phyloP scores from a whole-genome alignment of 2,888 invertebrate species.

The Dusona sp. region DNA sequence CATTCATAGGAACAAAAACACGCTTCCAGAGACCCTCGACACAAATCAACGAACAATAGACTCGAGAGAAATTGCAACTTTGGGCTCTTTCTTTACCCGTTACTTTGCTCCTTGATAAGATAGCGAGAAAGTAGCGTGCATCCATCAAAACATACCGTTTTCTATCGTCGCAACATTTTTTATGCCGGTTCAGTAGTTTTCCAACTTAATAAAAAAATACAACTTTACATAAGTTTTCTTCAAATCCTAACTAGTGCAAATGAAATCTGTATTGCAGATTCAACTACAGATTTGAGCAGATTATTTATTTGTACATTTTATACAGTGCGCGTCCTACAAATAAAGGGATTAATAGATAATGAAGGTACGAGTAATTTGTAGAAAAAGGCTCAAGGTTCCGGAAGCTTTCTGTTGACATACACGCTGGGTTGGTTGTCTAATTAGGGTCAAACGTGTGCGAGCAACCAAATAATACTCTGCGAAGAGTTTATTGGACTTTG shows the following conservation, averaged over 20 bases:
- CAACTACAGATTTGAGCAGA: neutral
- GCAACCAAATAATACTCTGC: constrained; percentile 41
- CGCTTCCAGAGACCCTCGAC: neutral
- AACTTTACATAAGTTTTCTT: neutral
- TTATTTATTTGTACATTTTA: neutral
- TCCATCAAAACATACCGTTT: neutral
- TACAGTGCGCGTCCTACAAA: neutral
- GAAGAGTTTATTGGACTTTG: constrained; percentile 38
- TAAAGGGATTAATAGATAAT: neutral
- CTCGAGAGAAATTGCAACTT: neutral
- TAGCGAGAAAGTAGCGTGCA: neutral
- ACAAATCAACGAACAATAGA: neutral
- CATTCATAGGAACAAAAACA: neutral
- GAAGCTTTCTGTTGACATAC: constrained; percentile 51
- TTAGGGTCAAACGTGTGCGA: constrained; percentile 69
- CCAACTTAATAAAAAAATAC: neutral
- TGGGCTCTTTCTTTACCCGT: neutral
- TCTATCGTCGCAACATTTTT: neutral
- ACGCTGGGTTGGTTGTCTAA: constrained; percentile 43
- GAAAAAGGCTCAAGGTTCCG: constrained; percentile 30
- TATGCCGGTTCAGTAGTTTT: neutral
- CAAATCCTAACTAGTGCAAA: neutral
- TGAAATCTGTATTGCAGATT: neutral
- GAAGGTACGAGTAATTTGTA: neutral
- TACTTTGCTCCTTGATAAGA: neutral